Evolutionary conservation across 92 coral and sea anemone species (phyloP).

Genomic region (Paramuricea clavata): DNA sequence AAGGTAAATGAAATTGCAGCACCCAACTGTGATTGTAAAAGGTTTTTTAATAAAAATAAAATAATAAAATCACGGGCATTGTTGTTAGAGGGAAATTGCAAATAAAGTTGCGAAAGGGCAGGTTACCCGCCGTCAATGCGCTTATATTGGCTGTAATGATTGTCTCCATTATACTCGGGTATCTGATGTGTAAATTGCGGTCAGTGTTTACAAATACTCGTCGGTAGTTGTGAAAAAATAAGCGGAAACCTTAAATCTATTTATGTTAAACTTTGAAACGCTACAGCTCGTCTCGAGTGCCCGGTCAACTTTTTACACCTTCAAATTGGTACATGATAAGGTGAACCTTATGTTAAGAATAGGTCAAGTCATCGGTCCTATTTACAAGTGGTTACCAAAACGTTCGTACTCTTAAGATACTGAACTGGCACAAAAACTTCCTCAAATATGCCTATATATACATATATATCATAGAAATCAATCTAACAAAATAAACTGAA

Average conservation of each 20-base stretch:
- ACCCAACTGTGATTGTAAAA: not conserved
- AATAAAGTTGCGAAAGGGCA: not conserved
- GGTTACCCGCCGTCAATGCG: not conserved
- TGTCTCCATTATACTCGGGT: not conserved
- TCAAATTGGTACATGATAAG: no score
- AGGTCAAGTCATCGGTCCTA: no score
- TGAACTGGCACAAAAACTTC: no score
- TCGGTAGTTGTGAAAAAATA: not conserved
- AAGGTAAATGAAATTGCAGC: not conserved
- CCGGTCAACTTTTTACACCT: no score
- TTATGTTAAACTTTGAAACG: not conserved
- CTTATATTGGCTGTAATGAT: not conserved
- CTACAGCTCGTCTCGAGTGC: not conserved
- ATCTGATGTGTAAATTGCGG: not conserved
- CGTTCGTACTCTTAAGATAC: no score
- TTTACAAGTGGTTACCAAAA: no score
- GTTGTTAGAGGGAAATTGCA: not conserved
- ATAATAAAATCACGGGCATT: not conserved
- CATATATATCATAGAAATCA: no score
- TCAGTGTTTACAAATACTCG: not conserved
- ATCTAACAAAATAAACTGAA: no score
- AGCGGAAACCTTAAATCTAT: no score
- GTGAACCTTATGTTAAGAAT: no score
- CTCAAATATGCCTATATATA: no score
- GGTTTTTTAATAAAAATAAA: not conserved